Evolutionary conservation across 2,888 invertebrate species (phyloP).

Genomic region (Drosophila koepferae): DNA sequence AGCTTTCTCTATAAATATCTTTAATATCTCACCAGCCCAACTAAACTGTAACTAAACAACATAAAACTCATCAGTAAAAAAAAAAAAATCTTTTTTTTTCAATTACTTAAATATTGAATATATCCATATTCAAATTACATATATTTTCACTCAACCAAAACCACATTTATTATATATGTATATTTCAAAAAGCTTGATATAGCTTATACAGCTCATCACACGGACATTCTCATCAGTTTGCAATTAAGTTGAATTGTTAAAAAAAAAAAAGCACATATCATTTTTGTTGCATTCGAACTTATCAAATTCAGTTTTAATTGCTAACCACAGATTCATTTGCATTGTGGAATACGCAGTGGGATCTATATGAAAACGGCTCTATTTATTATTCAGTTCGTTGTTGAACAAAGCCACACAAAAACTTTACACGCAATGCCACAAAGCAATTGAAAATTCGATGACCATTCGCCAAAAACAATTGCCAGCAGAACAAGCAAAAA

Average conservation of each 20-base stretch:
- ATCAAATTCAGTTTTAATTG: conserved; percentile 31
- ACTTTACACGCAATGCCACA: conserved; percentile 55
- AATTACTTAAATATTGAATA: not conserved
- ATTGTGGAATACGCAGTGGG: conserved; percentile 7
- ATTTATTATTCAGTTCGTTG: conserved; percentile 46
- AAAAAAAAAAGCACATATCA: not conserved
- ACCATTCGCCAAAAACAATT: conserved; percentile 54
- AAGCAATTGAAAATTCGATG: conserved; percentile 66
- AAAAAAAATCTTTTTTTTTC: too few relatives aligned
- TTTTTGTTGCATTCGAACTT: conserved; percentile 1
- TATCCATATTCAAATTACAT: not conserved
- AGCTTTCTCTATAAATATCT: not conserved
- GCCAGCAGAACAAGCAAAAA: conserved; percentile 22
- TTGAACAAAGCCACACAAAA: conserved; percentile 35
- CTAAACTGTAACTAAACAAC: not conserved
- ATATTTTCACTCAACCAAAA: not conserved
- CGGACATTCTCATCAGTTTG: not conserved
- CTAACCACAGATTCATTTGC: conserved; percentile 20
- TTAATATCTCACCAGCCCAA: too few relatives aligned
- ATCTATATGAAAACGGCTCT: conserved; percentile 26
- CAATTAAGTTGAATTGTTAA: not conserved
- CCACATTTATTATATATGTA: not conserved
- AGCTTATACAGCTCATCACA: not conserved
- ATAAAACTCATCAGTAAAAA: not conserved
- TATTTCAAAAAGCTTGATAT: not conserved